Percentiles rank a stretch among this genome's conserved stretches.
These are phyloP conservation scores for Colinus virginianus DNA, from an alignment of 2,113 vertebrate species.

Conservation along the genomic window DNA sequence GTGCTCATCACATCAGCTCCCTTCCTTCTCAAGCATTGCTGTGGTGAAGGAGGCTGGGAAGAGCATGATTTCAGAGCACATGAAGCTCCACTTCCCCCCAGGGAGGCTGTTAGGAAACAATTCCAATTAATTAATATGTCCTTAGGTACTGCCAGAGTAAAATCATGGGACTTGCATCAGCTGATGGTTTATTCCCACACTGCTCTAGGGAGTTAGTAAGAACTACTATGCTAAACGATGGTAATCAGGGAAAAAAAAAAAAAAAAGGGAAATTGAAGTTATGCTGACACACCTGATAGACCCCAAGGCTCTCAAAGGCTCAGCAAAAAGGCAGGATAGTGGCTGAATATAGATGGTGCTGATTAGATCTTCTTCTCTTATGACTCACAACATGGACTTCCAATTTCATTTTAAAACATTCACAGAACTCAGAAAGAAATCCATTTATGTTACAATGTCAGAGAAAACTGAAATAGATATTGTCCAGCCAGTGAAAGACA, in stretches of 20 bases:
- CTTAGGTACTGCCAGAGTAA: background rate
- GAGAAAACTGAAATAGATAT: background rate
- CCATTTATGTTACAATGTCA: background rate
- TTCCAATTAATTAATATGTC: background rate
- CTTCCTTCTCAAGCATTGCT: background rate
- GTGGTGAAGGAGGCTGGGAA: background rate
- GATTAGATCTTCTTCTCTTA: conserved; percentile 3
- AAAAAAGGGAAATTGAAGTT: background rate
- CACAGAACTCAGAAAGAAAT: background rate
- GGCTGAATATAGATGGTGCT: background rate
- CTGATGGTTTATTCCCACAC: background rate
- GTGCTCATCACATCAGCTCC: background rate
- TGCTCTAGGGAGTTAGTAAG: background rate
- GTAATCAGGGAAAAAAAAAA: background rate
- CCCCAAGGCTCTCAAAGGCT: background rate
- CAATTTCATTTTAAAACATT: background rate
- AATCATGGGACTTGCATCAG: background rate
- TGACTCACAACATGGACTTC: background rate
- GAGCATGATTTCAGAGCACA: background rate
- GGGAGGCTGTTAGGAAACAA: background rate
- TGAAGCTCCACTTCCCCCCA: background rate
- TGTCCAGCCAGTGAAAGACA: background rate
- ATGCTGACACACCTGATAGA: background rate
- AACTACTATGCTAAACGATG: background rate
- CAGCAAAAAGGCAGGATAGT: background rate